Evolutionary conservation across 2,888 invertebrate genomes (phyloP).

Genomic region (Tyria jacobaeae): DNA sequence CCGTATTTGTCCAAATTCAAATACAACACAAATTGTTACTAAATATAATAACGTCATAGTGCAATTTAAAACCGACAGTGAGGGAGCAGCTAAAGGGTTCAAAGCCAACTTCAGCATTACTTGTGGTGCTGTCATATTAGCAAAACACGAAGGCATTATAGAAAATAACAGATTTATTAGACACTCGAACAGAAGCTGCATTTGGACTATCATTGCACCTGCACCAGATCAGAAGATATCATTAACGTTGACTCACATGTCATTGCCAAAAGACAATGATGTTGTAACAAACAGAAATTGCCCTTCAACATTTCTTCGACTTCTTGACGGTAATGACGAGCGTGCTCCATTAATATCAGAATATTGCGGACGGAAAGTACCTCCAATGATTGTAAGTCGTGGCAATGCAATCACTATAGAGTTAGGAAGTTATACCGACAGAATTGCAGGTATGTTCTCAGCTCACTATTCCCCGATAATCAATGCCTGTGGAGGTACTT

Average conservation of each 20-base stretch:
- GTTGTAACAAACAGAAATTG: slow-evolving; percentile 64
- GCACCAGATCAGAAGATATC: slow-evolving; percentile 88
- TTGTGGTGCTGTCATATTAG: slow-evolving; percentile 90
- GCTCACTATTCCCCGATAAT: slow-evolving; percentile 79
- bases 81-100: slow-evolving; percentile 91
- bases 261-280: slow-evolving; percentile 64
- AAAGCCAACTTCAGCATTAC: slow-evolving; percentile 88
- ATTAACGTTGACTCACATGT: slow-evolving; percentile 89
- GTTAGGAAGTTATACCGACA: slow-evolving; percentile 67
- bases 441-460: slow-evolving; percentile 66
- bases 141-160: slow-evolving; percentile 85
- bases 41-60: slow-evolving; percentile 88
- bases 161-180: slow-evolving; percentile 68
- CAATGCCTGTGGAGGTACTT: slow-evolving; percentile 93
- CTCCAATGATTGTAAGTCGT: slow-evolving; percentile 89
- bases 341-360: slow-evolving; percentile 88
- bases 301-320: slow-evolving; percentile 74
- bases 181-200: slow-evolving; percentile 85
- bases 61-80: slow-evolving; percentile 87
- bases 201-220: slow-evolving; percentile 89
- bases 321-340: slow-evolving; percentile 90
- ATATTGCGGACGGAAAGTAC: slow-evolving; percentile 88
- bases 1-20: slow-evolving; percentile 74
- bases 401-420: slow-evolving; percentile 88
- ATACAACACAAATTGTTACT: slow-evolving; percentile 77